These are phyloP conservation scores for Phanerotoma sp. DNA, from an alignment of 2,888 invertebrate genomes.

Conservation along the genomic window DNA sequence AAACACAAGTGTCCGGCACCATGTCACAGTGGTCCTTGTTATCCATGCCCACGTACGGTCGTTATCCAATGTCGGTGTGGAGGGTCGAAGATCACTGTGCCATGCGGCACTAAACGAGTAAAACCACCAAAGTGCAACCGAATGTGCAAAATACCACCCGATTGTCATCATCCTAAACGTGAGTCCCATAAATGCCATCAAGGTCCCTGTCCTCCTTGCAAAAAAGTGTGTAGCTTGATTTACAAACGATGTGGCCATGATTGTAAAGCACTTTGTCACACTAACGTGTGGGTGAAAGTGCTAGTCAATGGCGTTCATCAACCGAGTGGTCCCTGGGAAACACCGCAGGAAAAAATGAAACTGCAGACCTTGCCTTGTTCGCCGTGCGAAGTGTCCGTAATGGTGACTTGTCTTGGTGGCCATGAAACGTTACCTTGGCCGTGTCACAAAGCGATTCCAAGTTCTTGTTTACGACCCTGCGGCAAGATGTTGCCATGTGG, in stretches of 20 bases:
- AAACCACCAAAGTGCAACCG: conserved; percentile 79
- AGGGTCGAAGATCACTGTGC: conserved; percentile 73
- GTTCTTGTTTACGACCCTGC: conserved; percentile 80
- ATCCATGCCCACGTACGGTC: conserved; percentile 75
- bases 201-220: conserved; percentile 81
- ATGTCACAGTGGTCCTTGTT: conserved; percentile 83
- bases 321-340: conserved; percentile 65
- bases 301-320: conserved; percentile 53
- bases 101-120: conserved; percentile 78
- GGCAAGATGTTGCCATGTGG: conserved; percentile 71
- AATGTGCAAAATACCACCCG: conserved; percentile 74
- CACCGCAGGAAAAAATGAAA: conserved; percentile 52
- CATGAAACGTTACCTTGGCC: conserved; percentile 71
- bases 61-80: conserved; percentile 79
- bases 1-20: conserved; percentile 82
- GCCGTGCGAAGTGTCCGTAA: conserved; percentile 69
- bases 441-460: conserved; percentile 69
- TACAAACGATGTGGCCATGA: conserved; percentile 66
- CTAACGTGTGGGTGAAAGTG: conserved; percentile 69
- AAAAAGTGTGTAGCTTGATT: conserved; percentile 69
- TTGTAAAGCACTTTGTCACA: conserved; percentile 76
- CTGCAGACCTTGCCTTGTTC: conserved; percentile 68
- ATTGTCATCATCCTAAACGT: conserved; percentile 79
- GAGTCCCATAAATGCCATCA: conserved; percentile 80
- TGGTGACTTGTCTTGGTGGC: conserved; percentile 71